Conservation (phyloP, 2,113 vertebrate genomes). For the Bambusicola thoracicus region DNA sequence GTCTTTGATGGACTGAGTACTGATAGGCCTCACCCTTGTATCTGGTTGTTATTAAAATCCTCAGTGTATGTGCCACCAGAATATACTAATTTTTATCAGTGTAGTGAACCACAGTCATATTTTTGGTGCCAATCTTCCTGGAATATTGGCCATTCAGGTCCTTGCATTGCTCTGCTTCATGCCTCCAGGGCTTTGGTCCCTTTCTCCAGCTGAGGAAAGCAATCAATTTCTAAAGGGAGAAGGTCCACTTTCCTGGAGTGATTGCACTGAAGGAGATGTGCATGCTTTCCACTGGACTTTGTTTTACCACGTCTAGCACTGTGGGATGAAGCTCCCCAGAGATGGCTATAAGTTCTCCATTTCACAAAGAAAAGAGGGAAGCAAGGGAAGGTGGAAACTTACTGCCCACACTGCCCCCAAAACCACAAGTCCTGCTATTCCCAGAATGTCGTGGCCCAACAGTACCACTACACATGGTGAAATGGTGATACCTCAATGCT, state of each 20-base stretch:
- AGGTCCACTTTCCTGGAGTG: neutral
- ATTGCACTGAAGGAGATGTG: neutral
- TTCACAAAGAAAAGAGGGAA: neutral
- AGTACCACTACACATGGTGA: neutral
- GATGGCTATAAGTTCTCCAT: neutral
- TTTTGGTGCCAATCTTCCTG: neutral
- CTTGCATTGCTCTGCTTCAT: neutral
- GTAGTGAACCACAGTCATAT: neutral
- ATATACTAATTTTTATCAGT: neutral
- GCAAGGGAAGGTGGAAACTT: too few species aligned
- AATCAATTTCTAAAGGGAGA: neutral
- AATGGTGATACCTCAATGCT: neutral
- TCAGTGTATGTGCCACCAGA: neutral
- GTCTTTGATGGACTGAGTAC: rapidly evolving
- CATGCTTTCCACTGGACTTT: neutral
- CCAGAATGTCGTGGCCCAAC: neutral
- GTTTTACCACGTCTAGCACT: neutral
- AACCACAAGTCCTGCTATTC: neutral
- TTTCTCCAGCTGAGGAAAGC: neutral
- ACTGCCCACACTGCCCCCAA: neutral
- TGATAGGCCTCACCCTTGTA: rapidly evolving
- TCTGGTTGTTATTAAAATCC: neutral
- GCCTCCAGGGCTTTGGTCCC: neutral
- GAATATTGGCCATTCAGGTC: neutral
- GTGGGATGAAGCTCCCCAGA: too few species aligned